Conservation (phyloP, 2,113 vertebrate genomes). For the Symphodus melops region DNA sequence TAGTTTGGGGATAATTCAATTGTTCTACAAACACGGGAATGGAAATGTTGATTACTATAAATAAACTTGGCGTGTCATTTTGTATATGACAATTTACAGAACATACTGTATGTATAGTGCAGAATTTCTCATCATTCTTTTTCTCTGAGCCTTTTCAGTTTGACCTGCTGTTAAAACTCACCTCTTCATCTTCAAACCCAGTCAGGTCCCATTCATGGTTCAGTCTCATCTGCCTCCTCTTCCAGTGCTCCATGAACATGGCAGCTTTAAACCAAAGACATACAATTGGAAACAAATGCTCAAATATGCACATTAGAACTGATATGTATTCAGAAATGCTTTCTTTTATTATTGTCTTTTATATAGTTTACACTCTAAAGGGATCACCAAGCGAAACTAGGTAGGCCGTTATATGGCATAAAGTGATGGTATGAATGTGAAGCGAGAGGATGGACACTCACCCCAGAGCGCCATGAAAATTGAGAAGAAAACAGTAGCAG, state of each 20-base stretch:
- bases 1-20: too few relatives aligned
- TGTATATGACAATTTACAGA: not conserved
- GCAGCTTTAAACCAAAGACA: constrained; percentile 85
- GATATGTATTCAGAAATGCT: too few relatives aligned
- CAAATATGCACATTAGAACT: not conserved
- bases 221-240: constrained; percentile 96
- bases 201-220: constrained; percentile 99
- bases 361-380: too few relatives aligned
- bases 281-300: not conserved
- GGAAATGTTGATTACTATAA: not conserved
- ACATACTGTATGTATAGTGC: not conserved
- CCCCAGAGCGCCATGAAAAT: constrained; percentile 99
- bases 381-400: too few relatives aligned
- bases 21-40: not conserved
- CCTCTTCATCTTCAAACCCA: constrained; percentile 98
- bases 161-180: constrained; percentile 71
- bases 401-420: not conserved
- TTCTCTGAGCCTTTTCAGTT: not conserved
- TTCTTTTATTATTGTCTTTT: too few relatives aligned
- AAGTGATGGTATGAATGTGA: not conserved
- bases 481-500: constrained; percentile 97
- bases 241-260: constrained; percentile 99
- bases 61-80: not conserved
- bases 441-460: too few relatives aligned
- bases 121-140: not conserved